Evolutionary conservation across 2,888 invertebrate species (phyloP).

Genomic region (Gasteruption jaculator): DNA sequence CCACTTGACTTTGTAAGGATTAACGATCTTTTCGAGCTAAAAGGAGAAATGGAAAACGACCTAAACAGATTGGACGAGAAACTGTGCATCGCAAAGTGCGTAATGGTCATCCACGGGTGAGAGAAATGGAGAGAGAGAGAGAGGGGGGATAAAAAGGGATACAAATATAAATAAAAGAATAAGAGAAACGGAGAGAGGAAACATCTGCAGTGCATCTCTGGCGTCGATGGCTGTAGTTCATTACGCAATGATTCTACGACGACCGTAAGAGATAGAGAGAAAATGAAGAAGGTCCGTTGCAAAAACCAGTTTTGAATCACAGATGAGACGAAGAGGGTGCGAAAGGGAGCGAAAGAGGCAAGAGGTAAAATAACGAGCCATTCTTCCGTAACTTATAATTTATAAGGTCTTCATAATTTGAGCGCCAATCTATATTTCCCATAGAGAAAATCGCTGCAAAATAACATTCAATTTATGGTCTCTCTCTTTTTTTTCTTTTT

Average conservation of each 20-base stretch:
- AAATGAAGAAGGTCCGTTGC: conserved; percentile 33
- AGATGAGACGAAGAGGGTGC: conserved; percentile 18
- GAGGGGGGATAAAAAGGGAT: conserved; percentile 5
- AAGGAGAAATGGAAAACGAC: too few species aligned
- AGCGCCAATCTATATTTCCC: too few species aligned
- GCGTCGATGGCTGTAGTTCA: conserved; percentile 35
- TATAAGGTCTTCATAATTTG: conserved; percentile 20
- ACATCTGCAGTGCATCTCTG: conserved; percentile 24
- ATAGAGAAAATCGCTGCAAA: too few species aligned
- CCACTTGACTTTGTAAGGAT: too few species aligned
- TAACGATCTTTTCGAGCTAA: too few species aligned
- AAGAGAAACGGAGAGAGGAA: conserved; percentile 1
- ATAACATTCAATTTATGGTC: too few species aligned
- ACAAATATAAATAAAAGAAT: background rate
- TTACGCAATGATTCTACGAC: conserved; percentile 42
- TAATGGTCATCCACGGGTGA: background rate
- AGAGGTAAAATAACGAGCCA: conserved; percentile 33
- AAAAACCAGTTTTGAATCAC: conserved; percentile 42
- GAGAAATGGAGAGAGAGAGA: background rate
- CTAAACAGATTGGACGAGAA: too few species aligned
- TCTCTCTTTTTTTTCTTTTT: too few species aligned
- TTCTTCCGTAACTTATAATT: conserved; percentile 48
- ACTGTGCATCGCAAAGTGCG: too few species aligned
- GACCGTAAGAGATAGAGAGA: conserved; percentile 35
- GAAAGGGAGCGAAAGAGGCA: conserved; percentile 24